Base-by-base conservation (phyloP, 2,113 vertebrate genomes). In the Forbesichthys agassizii region DNA sequence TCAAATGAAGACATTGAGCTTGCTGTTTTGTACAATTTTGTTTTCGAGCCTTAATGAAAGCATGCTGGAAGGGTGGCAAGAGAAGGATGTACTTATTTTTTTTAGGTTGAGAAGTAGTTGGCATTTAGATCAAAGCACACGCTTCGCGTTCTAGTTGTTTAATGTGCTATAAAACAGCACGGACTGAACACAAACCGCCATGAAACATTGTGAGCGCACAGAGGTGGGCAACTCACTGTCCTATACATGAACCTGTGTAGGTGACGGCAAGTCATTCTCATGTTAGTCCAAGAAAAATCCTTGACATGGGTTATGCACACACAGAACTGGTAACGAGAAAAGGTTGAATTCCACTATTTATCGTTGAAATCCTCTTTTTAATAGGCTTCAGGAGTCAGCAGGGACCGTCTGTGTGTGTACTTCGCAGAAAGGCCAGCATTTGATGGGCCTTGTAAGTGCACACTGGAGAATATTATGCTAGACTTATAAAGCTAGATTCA, bases 51-150 rank as follows among this genome's bases (percentile, higher is more conserved):
- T 8, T 4, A 75, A 51, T 8, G 36, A 27, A 74, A 57, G 61
- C 55, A 55, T 11, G 27, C 53, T 57, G 62, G 54, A 65, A 59
- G 61, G 2, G 27, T 62, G 48, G n/a, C 75, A 49, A 75, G 62
- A 67, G 27, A 64, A 63, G 75, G 71, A 75, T 75, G 4, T 27
- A 27, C 27, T 27, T 27, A 27, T 42, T 42, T 5, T 82, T 83
- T 58, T 74, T 65, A 64, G 56, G 63, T 66, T 67, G n/a, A 64
- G 53, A 80, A 27, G 64, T 51, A 59, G 47, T 27, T 86, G 78
- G 75, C 81, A 67, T 63, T 11, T 33, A 61, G 54, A 70, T 74
- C 27, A 78, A 72, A 77, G 81, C 66, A 57, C 61, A 69, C 52
- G 68, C 18, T 67, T 64, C 5, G 65, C 69, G 51, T 46, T 65